Base-by-base conservation (phyloP, 2,797 vertebrate species). In the Rhabdomys pumilio region DNA sequence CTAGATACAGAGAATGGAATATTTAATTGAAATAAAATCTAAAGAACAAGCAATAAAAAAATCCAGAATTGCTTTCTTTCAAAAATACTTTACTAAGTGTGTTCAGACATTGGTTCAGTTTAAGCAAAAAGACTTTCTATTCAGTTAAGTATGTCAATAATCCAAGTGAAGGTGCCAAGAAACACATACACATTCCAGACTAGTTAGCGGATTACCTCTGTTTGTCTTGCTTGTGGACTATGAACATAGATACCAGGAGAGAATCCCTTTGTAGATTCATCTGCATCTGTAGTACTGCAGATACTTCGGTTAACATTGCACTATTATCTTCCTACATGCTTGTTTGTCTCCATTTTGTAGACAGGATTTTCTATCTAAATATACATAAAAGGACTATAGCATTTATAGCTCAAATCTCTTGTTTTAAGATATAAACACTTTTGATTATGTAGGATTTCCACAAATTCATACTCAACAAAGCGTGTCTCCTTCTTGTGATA, bases 391-490 rank as follows among this genome's bases (percentile, higher is more conserved):
- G 1, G 88, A 47, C 63, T 81, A 95, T 47, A 92, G 44, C 96
- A 50, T 65, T 96, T 96, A 92, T 29, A 96, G 94, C 82, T 95
- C 82, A 82, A 79, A 81, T 1, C 11, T 88, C 75, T 94, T 85
- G 6, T 6, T 22, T 93, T 50, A 93, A 94, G 12, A 94, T 57
- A 89, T 50, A 90, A 92, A 69, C 38, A n/a, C 1, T 84, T 90
- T 89, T 84, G 77, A 94, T 97, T 91, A 96, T 79, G 12, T 61
- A 89, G 53, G 94, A 96, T 89, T 85, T 87, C 91, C 90, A 79
- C 80, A 77, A 76, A 89, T 90, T 77, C 47, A 67, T 3, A 13
- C 84, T 73, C n/a, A 89, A 0, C 2, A 84, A 76, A 80, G 96
- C 2, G 53, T 13, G 61, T 26, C 87, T 90, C 5, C 41, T 96